These are phyloP conservation scores for Helogale parvula DNA, from an alignment of 2,113 vertebrate species.

Conservation along the genomic window DNA sequence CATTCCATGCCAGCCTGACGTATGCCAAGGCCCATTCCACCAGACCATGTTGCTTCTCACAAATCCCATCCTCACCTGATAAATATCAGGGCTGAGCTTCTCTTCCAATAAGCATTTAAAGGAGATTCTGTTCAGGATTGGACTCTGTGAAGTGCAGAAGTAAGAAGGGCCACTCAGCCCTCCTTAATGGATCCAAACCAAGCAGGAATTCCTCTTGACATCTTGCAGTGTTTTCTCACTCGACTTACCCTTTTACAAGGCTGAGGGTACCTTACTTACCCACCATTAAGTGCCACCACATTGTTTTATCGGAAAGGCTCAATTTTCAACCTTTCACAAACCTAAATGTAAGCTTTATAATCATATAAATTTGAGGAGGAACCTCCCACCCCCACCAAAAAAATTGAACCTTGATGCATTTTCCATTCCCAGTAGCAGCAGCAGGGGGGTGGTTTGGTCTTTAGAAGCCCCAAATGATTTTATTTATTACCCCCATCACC, in stretches of 20 bases:
- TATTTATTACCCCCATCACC: neutral
- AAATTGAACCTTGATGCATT: neutral
- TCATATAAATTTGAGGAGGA: neutral
- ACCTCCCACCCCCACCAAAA: too few species aligned
- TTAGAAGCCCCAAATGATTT: neutral
- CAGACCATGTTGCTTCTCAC: neutral
- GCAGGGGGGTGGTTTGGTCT: neutral
- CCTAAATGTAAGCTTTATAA: neutral
- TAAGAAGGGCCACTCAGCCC: neutral
- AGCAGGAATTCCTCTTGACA: neutral
- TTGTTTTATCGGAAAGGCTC: neutral
- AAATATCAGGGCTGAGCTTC: neutral
- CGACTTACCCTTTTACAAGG: neutral
- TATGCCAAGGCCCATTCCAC: neutral
- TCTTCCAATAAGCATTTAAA: neutral
- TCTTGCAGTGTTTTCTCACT: neutral
- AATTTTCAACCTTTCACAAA: conserved; percentile 3
- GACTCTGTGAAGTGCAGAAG: neutral
- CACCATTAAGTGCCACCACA: too few species aligned
- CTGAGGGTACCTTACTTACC: neutral
- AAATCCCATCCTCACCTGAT: neutral
- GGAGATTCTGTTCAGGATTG: neutral
- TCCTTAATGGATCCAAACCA: neutral
- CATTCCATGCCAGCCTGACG: neutral
- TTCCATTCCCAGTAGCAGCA: neutral